phyloP scores from a whole-genome alignment of 1,140 invertebrate species.

The Ladona fulva region DNA sequence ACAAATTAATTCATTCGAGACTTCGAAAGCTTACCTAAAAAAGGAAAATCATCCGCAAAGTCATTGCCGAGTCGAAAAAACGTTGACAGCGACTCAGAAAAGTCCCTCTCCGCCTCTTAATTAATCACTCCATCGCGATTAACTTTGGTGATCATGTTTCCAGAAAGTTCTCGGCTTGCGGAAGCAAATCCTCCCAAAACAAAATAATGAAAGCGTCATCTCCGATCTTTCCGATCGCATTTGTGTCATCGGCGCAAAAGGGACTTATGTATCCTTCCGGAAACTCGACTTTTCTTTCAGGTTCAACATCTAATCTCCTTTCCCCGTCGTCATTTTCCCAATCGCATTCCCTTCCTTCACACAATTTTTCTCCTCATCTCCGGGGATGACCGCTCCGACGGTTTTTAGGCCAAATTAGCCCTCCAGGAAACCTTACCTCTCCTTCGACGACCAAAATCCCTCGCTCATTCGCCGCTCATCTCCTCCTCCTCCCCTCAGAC shows the following conservation, averaged over 20 bases:
- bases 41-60: too few relatives aligned
- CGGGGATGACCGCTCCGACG: not conserved
- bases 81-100: too few relatives aligned
- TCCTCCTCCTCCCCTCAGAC: not conserved
- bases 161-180: too few relatives aligned
- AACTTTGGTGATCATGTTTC: too few relatives aligned
- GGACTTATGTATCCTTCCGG: not conserved
- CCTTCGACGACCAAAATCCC: not conserved
- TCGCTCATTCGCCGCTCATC: not conserved
- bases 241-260: not conserved
- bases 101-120: too few relatives aligned
- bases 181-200: too few relatives aligned
- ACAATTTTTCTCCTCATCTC: not conserved
- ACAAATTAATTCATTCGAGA: too few relatives aligned
- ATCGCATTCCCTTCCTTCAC: not conserved
- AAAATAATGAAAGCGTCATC: not conserved
- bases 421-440: not conserved
- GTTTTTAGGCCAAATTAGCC: slow-evolving; percentile 8
- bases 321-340: not conserved
- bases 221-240: not conserved
- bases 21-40: too few relatives aligned
- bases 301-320: not conserved
- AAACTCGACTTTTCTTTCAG: not conserved
- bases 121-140: too few relatives aligned
- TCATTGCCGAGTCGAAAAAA: too few relatives aligned